Evolutionary conservation across 1,140 invertebrate species (phyloP).

Genomic region (Chlorops oryzae): DNA sequence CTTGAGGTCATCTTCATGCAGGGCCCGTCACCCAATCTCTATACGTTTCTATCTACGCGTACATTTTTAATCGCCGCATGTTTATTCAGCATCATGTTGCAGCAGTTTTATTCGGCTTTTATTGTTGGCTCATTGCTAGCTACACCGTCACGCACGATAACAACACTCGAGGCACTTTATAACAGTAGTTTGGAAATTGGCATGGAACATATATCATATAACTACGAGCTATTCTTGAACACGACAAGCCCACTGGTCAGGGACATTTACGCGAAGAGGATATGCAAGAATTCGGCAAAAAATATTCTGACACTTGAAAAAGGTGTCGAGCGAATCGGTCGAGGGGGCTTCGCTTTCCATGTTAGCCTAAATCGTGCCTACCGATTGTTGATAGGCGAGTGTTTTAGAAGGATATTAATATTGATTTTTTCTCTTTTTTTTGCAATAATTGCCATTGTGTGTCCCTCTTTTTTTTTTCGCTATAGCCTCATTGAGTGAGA

Average conservation of each 20-base stretch:
- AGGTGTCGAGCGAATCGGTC: constrained; percentile 24
- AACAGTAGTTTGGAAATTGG: constrained; percentile 53
- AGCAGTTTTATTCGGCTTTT: constrained; percentile 60
- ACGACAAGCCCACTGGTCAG: constrained; percentile 21
- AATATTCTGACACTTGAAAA: constrained; percentile 27
- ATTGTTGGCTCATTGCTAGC: constrained; percentile 59
- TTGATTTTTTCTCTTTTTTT: neutral
- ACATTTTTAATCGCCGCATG: constrained; percentile 50
- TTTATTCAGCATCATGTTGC: constrained; percentile 53
- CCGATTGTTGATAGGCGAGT: constrained; percentile 18
- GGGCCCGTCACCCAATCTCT: constrained; percentile 27
- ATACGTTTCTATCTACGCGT: constrained; percentile 30
- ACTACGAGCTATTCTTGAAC: constrained; percentile 47
- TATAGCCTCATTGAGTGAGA: constrained; percentile 19
- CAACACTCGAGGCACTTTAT: constrained; percentile 49
- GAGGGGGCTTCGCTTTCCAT: constrained; percentile 38
- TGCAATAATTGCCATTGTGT: constrained; percentile 9
- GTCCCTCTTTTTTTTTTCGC: neutral
- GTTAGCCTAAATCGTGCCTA: constrained; percentile 32
- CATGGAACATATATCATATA: constrained; percentile 52
- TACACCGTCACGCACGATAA: constrained; percentile 53
- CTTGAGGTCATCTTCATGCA: constrained; percentile 36
- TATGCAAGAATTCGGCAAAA: constrained; percentile 16
- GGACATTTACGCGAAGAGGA: constrained; percentile 24
- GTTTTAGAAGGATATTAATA: neutral